Conservation (phyloP, 2,113 vertebrate species). For the Meleagris gallopavo region DNA sequence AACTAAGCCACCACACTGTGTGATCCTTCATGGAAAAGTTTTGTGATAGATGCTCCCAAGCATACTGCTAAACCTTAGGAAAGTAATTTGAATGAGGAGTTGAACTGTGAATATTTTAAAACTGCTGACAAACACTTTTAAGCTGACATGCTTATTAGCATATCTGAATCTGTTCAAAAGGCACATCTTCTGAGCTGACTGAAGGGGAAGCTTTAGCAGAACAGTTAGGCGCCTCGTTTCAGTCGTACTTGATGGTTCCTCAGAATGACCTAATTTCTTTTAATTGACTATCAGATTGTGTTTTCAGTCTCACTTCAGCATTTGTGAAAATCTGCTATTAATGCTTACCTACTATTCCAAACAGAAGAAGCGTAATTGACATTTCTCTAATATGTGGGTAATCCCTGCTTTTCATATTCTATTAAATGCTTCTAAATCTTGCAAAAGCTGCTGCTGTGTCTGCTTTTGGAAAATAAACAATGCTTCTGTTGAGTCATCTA, state of each 20-base stretch:
- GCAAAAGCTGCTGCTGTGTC: conserved; percentile 11
- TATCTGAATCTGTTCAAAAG: conserved; percentile 53
- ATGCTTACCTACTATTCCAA: conserved; percentile 44
- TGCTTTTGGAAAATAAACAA: not conserved
- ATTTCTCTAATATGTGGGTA: conserved; percentile 28
- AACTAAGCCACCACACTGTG: not conserved
- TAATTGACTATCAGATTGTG: conserved; percentile 49
- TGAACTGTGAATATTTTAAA: conserved; percentile 59
- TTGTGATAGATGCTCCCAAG: conserved; percentile 42
- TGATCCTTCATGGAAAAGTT: conserved; percentile 41
- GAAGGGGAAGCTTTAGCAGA: conserved; percentile 38
- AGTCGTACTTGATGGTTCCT: not conserved
- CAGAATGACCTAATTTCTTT: conserved; percentile 55
- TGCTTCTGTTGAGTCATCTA: not conserved
- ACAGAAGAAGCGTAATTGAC: conserved; percentile 33
- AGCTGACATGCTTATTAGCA: conserved; percentile 48
- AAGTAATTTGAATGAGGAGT: conserved; percentile 38
- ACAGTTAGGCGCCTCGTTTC: conserved; percentile 12
- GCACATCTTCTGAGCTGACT: conserved; percentile 34
- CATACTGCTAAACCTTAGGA: conserved; percentile 13
- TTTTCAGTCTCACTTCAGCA: conserved; percentile 3
- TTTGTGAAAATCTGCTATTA: conserved; percentile 40
- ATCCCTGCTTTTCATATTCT: conserved; percentile 47
- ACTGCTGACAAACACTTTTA: conserved; percentile 67
- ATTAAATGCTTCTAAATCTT: conserved; percentile 49